Conservation (phyloP, 2,888 invertebrate genomes). For the Drosophila lacicola region DNA sequence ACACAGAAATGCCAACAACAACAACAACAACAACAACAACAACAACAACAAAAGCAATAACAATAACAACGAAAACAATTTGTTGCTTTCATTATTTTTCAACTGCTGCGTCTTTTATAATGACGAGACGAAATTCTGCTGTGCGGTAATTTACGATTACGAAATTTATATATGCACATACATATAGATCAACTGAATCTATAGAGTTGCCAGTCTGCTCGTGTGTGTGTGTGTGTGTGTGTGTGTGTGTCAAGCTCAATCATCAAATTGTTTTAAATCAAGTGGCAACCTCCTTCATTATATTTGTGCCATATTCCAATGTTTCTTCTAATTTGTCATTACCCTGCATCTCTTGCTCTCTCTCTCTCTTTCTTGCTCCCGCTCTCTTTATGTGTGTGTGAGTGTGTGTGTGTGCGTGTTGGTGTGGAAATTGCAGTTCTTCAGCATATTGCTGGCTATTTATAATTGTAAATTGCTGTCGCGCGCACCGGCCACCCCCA, state of each 20-base stretch:
- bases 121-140: slow-evolving; percentile 72
- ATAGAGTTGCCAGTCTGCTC: neutral
- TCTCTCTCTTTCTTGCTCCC: neutral
- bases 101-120: slow-evolving; percentile 49
- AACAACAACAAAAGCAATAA: slow-evolving; percentile 22
- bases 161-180: slow-evolving; percentile 52
- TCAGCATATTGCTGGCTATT: slow-evolving; percentile 66
- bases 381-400: neutral
- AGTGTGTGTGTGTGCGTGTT: slow-evolving; percentile 5
- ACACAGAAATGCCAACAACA: slow-evolving; percentile 37
- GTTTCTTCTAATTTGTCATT: slow-evolving; percentile 23
- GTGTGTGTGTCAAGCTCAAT: slow-evolving; percentile 71
- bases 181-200: slow-evolving; percentile 31
- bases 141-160: slow-evolving; percentile 75
- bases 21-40: slow-evolving; percentile 26
- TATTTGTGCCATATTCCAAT: slow-evolving; percentile 27
- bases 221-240: neutral
- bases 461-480: slow-evolving; percentile 72
- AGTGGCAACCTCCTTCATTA: slow-evolving; percentile 36
- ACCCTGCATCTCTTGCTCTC: neutral
- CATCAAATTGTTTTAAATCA: slow-evolving; percentile 47
- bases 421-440: slow-evolving; percentile 53
- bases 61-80: slow-evolving; percentile 36
- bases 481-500: slow-evolving; percentile 12
- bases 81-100: slow-evolving; percentile 58